Evolutionary conservation across 2,888 invertebrate genomes (phyloP).

Genomic region (Alitta virens): DNA sequence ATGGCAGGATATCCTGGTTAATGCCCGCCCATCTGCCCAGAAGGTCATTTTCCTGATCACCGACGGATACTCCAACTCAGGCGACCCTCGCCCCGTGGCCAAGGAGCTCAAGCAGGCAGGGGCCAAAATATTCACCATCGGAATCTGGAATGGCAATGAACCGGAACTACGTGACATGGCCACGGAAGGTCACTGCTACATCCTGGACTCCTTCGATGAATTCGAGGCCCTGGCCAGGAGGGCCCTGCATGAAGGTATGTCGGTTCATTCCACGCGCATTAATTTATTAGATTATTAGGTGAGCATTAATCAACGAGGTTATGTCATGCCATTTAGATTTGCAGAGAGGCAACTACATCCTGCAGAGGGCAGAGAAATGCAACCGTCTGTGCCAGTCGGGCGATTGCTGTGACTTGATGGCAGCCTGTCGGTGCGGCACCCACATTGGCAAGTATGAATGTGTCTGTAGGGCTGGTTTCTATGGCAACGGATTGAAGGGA

Average conservation of each 20-base stretch:
- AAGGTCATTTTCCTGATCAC: slow-evolving; percentile 70
- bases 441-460: slow-evolving; percentile 71
- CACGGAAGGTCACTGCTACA: slow-evolving; percentile 65
- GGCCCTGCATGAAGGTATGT: slow-evolving; percentile 67
- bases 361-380: slow-evolving; percentile 60
- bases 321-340: slow-evolving; percentile 60
- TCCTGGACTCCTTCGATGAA: slow-evolving; percentile 68
- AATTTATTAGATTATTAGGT: neutral
- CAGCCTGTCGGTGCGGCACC: slow-evolving; percentile 68
- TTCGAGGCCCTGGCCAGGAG: slow-evolving; percentile 69
- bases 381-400: slow-evolving; percentile 61
- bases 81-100: slow-evolving; percentile 67
- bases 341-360: slow-evolving; percentile 64
- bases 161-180: slow-evolving; percentile 65
- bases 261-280: neutral
- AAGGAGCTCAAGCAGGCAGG: slow-evolving; percentile 59
- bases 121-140: slow-evolving; percentile 60
- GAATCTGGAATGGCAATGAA: slow-evolving; percentile 68
- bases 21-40: slow-evolving; percentile 50
- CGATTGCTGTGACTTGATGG: slow-evolving; percentile 65
- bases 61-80: slow-evolving; percentile 65
- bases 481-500: slow-evolving; percentile 65
- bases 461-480: slow-evolving; percentile 66
- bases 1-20: no score
- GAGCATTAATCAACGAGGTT: neutral